Evolutionary conservation across 2,797 vertebrate species (phyloP).

Genomic region (Danio tinwini): DNA sequence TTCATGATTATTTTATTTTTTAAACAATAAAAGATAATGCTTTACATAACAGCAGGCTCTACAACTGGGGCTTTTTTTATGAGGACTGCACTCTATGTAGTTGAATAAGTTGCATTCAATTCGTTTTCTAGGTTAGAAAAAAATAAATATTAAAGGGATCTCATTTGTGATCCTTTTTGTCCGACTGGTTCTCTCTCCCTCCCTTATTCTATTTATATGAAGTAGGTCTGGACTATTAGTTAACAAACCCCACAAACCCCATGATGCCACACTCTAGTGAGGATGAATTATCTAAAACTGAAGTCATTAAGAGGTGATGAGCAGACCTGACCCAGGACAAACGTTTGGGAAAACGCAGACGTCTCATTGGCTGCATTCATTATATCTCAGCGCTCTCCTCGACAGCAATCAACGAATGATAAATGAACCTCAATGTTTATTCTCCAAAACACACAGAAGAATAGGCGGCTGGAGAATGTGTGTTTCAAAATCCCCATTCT

Average conservation of each 20-base stretch:
- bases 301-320: constrained; percentile 36
- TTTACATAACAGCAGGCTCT: no score
- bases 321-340: constrained; percentile 13
- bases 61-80: no score
- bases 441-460: constrained; percentile 23
- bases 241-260: constrained; percentile 31
- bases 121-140: neutral
- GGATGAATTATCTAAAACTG: constrained; percentile 33
- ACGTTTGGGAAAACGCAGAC: constrained; percentile 11
- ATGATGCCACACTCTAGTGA: constrained; percentile 5
- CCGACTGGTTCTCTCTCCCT: neutral
- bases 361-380: constrained; percentile 14
- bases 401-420: constrained; percentile 27
- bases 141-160: neutral
- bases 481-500: constrained; percentile 17
- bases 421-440: constrained; percentile 34
- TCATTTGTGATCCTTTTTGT: neutral
- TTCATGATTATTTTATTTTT: no score
- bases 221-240: constrained; percentile 35
- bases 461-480: constrained; percentile 18
- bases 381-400: neutral
- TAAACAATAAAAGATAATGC: no score
- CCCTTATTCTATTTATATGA: neutral
- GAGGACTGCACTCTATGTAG: neutral
- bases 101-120: neutral